Evolutionary conservation across 2,888 invertebrate species (phyloP).

Genomic region (Corbicula japonica): DNA sequence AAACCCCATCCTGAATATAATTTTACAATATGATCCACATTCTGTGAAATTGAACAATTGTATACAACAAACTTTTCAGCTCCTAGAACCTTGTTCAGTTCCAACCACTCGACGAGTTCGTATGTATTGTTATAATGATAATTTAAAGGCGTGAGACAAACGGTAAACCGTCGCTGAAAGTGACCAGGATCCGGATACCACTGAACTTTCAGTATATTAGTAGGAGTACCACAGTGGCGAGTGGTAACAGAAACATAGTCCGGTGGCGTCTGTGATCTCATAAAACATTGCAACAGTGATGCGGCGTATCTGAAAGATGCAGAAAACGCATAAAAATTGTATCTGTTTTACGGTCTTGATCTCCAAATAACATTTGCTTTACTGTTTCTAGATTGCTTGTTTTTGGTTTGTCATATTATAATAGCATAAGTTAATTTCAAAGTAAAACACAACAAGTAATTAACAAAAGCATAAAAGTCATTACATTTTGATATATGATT

Average conservation of each 20-base stretch:
- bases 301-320: neutral
- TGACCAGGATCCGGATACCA: neutral
- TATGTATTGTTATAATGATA: slow-evolving; percentile 1
- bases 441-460: too few species aligned
- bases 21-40: neutral
- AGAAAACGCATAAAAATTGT: too few species aligned
- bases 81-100: slow-evolving; percentile 12
- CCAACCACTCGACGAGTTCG: slow-evolving; percentile 21
- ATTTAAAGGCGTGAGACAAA: slow-evolving; percentile 19
- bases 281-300: neutral
- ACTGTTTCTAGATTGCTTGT: too few species aligned
- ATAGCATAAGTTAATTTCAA: too few species aligned
- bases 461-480: too few species aligned
- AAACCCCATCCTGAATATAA: neutral
- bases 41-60: slow-evolving; percentile 2
- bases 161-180: slow-evolving; percentile 4
- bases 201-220: neutral
- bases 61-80: slow-evolving; percentile 14
- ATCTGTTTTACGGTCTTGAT: too few species aligned
- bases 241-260: neutral
- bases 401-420: too few species aligned
- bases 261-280: neutral
- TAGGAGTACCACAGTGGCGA: neutral
- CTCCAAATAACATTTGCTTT: too few species aligned
- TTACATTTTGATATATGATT: too few species aligned